These are phyloP conservation scores for Zoanthus sociatus DNA, from an alignment of 92 coral and sea anemone genomes.

Conservation along the genomic window DNA sequence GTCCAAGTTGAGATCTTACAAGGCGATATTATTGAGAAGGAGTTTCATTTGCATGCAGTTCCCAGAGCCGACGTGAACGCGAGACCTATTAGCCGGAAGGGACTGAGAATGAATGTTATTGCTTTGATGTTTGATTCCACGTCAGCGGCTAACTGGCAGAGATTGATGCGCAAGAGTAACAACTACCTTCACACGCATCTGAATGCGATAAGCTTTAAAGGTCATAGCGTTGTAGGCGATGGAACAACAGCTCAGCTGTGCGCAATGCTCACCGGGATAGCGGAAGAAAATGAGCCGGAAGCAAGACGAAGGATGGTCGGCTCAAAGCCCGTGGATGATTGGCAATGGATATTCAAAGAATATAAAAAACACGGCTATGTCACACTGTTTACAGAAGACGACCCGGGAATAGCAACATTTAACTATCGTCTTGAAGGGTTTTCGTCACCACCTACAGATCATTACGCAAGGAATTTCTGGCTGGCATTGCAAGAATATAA, in stretches of 20 bases:
- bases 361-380: conserved; percentile 73
- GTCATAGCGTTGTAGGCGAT: conserved; percentile 81
- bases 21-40: conserved; percentile 21
- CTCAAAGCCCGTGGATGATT: conserved; percentile 69
- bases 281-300: conserved; percentile 67
- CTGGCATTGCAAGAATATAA: conserved; percentile 56
- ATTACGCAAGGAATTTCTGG: conserved; percentile 87
- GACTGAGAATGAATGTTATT: conserved; percentile 73
- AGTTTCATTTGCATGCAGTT: conserved; percentile 67
- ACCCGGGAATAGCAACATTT: conserved; percentile 70
- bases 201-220: conserved; percentile 66
- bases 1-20: conserved; percentile 32
- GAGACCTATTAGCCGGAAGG: conserved; percentile 56
- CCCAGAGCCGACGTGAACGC: conserved; percentile 67
- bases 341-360: conserved; percentile 79
- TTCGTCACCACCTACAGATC: conserved; percentile 79
- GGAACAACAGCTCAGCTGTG: conserved; percentile 81
- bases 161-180: conserved; percentile 75
- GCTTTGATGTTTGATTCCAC: conserved; percentile 85
- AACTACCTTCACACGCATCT: conserved; percentile 60
- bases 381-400: conserved; percentile 81
- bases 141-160: conserved; percentile 79
- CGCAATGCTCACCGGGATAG: conserved; percentile 86
- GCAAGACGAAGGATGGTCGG: conserved; percentile 66
- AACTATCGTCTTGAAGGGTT: conserved; percentile 83